phyloP scores from a whole-genome alignment of 2,113 vertebrate genomes.

The Alouatta palliata region DNA sequence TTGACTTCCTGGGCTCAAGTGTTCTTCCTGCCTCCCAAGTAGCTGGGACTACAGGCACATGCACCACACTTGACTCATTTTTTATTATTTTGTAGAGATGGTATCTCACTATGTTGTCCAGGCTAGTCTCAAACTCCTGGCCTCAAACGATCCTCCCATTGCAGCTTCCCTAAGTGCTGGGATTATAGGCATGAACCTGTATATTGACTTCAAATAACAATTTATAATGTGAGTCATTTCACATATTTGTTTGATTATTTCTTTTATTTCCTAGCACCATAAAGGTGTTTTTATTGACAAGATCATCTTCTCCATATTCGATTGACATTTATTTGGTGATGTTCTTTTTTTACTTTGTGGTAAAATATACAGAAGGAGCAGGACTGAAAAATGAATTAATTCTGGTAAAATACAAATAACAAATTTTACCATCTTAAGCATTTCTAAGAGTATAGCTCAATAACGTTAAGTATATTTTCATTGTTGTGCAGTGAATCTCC shows the following conservation, averaged over 20 bases:
- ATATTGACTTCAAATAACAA: background rate
- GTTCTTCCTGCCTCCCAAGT: no score
- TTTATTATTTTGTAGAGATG: no score
- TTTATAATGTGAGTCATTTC: background rate
- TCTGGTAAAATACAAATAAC: background rate
- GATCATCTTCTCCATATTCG: background rate
- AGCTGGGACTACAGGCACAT: no score
- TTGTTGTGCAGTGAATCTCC: background rate
- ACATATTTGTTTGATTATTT: background rate
- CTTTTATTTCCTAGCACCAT: background rate
- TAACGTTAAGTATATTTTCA: background rate
- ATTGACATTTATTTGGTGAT: background rate
- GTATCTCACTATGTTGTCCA: no score
- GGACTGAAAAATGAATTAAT: background rate
- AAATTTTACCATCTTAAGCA: background rate
- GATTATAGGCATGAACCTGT: no score
- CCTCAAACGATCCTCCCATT: no score
- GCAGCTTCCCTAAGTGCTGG: no score
- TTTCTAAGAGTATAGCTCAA: background rate
- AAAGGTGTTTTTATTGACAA: background rate
- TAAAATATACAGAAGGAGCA: background rate
- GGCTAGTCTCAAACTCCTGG: no score
- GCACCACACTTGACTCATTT: no score
- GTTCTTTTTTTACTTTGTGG: background rate
- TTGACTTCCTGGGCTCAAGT: no score